Evolutionary conservation across 1,140 invertebrate genomes (phyloP), one percentile per base, ranked within the genome.

Genomic region (Drosophila rufa): DNA sequence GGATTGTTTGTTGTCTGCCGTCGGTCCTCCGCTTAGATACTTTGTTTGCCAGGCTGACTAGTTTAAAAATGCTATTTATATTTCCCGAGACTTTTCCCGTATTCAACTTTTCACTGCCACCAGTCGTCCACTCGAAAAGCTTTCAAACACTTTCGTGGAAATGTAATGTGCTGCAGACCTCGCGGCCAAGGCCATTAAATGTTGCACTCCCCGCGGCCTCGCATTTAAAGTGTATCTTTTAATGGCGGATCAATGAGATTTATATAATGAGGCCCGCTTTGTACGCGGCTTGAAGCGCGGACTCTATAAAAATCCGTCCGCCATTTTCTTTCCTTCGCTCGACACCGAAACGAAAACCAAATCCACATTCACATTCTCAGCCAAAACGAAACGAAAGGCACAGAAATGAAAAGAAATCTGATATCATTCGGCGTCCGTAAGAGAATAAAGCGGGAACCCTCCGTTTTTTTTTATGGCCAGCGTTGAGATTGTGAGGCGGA

Each of bases 191-290:
- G 15, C 38, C 47, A 69, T 79, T 67, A 87, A 86, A 53, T 38
- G 59, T 56, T 75, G 65, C 62, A 67, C 43, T 77, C 19, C 51
- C 60, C 69, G 38, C 33, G 22, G 11, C 33, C 15, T n/a, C 19
- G 65, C 66, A 45, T 75, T 82, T 79, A 75, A 59, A 66, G 62
- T 59, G 46, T 62, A 45, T 75, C 56, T 67, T 89, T 87, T 87
- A 80, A 87, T 89, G 85, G 73, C 68, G 62, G 85, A 87, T 87
- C 84, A 90, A 84, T 87, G 84, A 82, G 84, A 87, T 89, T 87
- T 78, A 67, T 89, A 89, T 84, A 80, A 87, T 89, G 85, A 84
- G 80, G 46, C 48, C 48, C 69, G 65, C 59, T 55, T 65, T 75
- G 65, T 73, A 73, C 67, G 45, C 71, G 51, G 76, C 74, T 79